These are phyloP conservation scores for Calidris pygmaea DNA, from an alignment of 2,113 vertebrate species.

Conservation along the genomic window DNA sequence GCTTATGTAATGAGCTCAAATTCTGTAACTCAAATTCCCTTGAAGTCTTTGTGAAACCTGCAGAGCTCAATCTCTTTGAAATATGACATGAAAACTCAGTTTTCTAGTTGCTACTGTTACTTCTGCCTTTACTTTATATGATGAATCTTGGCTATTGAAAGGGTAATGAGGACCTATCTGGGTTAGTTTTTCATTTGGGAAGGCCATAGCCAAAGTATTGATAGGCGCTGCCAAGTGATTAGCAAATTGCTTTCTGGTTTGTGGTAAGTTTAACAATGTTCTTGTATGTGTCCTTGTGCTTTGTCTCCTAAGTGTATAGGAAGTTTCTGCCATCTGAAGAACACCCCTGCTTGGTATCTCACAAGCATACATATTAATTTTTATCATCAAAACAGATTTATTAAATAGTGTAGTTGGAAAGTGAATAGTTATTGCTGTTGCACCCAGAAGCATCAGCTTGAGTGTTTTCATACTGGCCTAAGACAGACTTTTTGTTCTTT, in stretches of 20 bases:
- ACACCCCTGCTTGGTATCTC: background rate
- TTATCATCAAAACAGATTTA: background rate
- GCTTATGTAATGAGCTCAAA: conserved; percentile 55
- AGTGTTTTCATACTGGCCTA: background rate
- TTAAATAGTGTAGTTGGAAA: background rate
- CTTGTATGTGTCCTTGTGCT: background rate
- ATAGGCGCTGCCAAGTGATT: background rate
- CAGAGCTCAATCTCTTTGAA: conserved; percentile 64
- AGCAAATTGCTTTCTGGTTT: background rate
- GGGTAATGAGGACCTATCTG: background rate
- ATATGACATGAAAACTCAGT: conserved; percentile 14
- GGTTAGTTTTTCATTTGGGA: background rate
- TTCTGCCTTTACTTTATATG: background rate
- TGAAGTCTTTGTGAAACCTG: conserved; percentile 53
- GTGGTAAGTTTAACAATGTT: background rate
- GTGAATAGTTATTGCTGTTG: background rate
- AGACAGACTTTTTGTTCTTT: background rate
- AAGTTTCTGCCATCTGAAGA: background rate
- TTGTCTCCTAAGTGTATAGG: background rate
- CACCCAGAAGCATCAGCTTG: background rate
- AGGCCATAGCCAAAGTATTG: background rate
- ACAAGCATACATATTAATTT: background rate
- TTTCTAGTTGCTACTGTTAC: background rate
- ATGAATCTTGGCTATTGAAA: background rate
- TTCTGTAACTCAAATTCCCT: conserved; percentile 39